phyloP scores from a whole-genome alignment of 2,888 invertebrate species.

The Glyphotaelius pellucidus region DNA sequence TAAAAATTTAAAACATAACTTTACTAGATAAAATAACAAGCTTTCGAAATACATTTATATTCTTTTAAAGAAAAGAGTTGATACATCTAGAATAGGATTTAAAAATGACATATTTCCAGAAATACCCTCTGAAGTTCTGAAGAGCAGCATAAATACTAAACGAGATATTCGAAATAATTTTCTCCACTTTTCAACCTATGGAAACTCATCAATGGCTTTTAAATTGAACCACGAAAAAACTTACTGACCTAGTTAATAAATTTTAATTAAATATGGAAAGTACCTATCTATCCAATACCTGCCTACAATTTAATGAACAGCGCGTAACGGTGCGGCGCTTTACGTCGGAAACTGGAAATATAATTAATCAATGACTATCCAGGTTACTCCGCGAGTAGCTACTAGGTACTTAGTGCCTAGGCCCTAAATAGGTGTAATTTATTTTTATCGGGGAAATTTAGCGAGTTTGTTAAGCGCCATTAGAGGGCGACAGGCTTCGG shows the following conservation, averaged over 20 bases:
- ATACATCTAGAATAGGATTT: too few relatives aligned
- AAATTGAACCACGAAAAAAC: background rate
- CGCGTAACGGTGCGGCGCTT: background rate
- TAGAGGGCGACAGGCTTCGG: background rate
- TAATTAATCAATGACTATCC: background rate
- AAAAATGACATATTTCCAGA: too few relatives aligned
- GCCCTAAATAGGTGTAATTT: constrained; percentile 5
- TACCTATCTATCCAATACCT: background rate
- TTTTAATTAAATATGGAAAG: background rate
- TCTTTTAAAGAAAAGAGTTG: too few relatives aligned
- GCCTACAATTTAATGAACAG: background rate
- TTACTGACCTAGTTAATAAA: background rate
- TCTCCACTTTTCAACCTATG: too few relatives aligned
- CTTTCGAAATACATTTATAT: too few relatives aligned
- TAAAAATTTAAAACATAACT: too few relatives aligned
- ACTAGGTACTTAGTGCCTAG: background rate
- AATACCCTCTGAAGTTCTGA: too few relatives aligned
- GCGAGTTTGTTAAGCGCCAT: constrained; percentile 18
- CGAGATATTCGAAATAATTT: too few relatives aligned
- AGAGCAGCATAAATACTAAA: too few relatives aligned
- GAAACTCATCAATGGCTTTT: background rate
- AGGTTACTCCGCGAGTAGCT: background rate
- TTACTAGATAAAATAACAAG: too few relatives aligned
- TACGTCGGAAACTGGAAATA: background rate
- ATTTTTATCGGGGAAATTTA: background rate